Evolutionary conservation across 2,113 vertebrate species (phyloP).

Genomic region (Thalassoma bifasciatum): DNA sequence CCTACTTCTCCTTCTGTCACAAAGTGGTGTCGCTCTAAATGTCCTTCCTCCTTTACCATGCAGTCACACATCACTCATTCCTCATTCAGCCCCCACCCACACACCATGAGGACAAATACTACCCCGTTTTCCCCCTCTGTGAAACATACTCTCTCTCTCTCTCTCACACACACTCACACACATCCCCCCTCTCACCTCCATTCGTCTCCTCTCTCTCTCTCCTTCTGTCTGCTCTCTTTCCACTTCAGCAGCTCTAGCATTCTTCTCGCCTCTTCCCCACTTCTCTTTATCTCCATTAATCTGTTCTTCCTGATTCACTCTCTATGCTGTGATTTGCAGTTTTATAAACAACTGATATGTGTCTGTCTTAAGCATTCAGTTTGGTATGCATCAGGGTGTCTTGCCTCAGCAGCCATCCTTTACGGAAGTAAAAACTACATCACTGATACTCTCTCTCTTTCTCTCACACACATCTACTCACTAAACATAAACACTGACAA

Average conservation of each 20-base stretch:
- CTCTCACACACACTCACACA: conserved; percentile 32
- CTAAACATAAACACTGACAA: conserved; percentile 18
- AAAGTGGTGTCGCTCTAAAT: conserved; percentile 69
- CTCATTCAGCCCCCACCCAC: conserved; percentile 49
- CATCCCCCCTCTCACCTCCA: conserved; percentile 59
- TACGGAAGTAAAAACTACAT: conserved; percentile 31
- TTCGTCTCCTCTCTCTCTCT: conserved; percentile 43
- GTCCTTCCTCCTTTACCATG: conserved; percentile 58
- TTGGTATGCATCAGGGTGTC: conserved; percentile 33
- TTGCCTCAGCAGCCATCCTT: conserved; percentile 41
- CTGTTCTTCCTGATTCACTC: conserved; percentile 32
- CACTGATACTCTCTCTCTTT: conserved; percentile 16
- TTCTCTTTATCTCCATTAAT: conserved; percentile 35
- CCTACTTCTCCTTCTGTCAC: conserved; percentile 70
- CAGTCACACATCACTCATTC: conserved; percentile 71
- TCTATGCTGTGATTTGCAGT: conserved; percentile 7
- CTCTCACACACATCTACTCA: background rate
- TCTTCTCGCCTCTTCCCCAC: conserved; percentile 23
- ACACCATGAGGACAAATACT: conserved; percentile 70
- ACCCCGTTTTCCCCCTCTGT: background rate
- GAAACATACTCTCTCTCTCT: conserved; percentile 1
- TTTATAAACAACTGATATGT: conserved; percentile 24
- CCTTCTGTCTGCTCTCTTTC: conserved; percentile 48
- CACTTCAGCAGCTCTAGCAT: conserved; percentile 47
- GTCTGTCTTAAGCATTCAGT: conserved; percentile 26